Conservation (phyloP, 2,113 vertebrate genomes). For the Cyanistes caeruleus region DNA sequence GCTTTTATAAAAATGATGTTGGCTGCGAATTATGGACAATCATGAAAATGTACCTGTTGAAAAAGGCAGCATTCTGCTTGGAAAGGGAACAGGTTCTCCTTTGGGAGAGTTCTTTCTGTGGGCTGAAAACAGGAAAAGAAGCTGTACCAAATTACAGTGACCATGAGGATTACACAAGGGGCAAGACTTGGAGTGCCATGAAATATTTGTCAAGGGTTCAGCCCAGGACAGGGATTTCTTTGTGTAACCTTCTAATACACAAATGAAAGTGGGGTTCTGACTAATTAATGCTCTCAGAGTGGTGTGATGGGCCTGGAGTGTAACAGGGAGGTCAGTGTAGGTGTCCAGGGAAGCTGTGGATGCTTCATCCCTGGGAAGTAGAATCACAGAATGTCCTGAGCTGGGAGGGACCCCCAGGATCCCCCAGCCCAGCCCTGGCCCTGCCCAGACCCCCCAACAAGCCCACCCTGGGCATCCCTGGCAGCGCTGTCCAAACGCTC, state of each 20-base stretch:
- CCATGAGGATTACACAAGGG: not conserved
- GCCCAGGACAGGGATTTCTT: not conserved
- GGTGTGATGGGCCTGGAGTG: not conserved
- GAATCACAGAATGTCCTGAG: rapidly evolving
- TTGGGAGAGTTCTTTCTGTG: not conserved
- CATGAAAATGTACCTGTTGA: not conserved
- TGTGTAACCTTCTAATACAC: not conserved
- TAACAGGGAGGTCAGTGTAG: not conserved
- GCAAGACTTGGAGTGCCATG: not conserved
- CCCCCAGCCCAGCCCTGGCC: rapidly evolving
- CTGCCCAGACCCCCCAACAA: not conserved
- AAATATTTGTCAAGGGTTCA: not conserved
- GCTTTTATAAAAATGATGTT: conserved; percentile 9
- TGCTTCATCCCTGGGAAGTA: not conserved
- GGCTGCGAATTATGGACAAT: conserved; percentile 30
- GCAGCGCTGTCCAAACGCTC: not conserved
- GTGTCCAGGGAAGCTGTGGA: not conserved
- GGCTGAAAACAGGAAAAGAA: not conserved
- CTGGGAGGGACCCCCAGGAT: not conserved
- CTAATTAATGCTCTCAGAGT: not conserved
- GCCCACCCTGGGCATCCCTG: not conserved
- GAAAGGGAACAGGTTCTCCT: not conserved
- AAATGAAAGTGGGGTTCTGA: not conserved
- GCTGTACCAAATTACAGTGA: not conserved
- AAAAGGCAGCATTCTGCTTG: not conserved